Percentiles rank a stretch among this genome's conserved stretches.
Evolutionary conservation across 2,113 vertebrate genomes (phyloP).

Genomic region (Apodemus speciosus): DNA sequence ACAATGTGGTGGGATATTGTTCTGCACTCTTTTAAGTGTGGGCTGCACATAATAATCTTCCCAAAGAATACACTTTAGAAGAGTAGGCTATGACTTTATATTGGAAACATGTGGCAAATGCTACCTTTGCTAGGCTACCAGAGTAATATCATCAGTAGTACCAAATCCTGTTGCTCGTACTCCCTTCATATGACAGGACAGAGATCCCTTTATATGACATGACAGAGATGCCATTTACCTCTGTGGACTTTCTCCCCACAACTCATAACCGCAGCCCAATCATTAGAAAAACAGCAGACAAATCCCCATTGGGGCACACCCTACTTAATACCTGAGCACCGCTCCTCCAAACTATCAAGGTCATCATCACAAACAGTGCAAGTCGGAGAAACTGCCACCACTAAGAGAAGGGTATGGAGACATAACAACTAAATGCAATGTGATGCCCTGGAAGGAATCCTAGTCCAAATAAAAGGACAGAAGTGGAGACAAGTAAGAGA

Average conservation of each 20-base stretch:
- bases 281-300: constrained; percentile 47
- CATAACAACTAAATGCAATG: background rate
- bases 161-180: background rate
- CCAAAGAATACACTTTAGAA: background rate
- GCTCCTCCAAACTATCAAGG: background rate
- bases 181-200: background rate
- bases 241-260: background rate
- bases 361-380: background rate
- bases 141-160: background rate
- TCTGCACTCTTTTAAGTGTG: background rate
- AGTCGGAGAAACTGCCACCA: constrained; percentile 38
- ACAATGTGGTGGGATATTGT: background rate
- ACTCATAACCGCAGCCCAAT: background rate
- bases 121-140: background rate
- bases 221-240: background rate
- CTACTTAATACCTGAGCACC: background rate
- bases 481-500: constrained; percentile 9
- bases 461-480: constrained; percentile 11
- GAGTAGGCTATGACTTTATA: background rate
- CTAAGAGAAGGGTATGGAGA: background rate
- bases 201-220: constrained; percentile 26
- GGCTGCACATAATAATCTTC: background rate
- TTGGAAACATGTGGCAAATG: background rate
- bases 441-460: background rate
- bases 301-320: background rate